These are phyloP conservation scores for Diplogasteroides magnus DNA, from an alignment of 1,140 invertebrate genomes.

Conservation along the genomic window DNA sequence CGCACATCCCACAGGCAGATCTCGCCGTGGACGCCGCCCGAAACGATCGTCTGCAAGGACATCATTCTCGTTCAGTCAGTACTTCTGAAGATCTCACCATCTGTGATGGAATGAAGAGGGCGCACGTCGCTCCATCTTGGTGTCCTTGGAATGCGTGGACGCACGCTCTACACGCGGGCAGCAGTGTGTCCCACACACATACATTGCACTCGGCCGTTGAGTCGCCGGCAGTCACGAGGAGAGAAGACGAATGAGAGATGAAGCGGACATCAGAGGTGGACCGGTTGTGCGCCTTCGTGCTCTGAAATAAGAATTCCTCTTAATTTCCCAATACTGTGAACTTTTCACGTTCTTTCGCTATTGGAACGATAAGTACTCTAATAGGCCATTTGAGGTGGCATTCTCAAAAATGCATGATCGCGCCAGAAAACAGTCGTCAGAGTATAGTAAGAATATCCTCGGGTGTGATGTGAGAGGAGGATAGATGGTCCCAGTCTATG, in stretches of 20 bases:
- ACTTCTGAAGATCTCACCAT: constrained; percentile 39
- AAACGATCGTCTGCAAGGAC: constrained; percentile 63
- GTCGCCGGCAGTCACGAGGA: constrained; percentile 92
- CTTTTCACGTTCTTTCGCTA: too few relatives aligned
- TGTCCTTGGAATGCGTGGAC: constrained; percentile 63
- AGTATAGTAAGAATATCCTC: neutral
- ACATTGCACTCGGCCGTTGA: constrained; percentile 94
- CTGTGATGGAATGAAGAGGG: constrained; percentile 43
- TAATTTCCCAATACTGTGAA: too few relatives aligned
- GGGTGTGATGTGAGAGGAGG: too few relatives aligned
- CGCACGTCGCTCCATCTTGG: constrained; percentile 47
- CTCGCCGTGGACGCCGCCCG: constrained; percentile 89
- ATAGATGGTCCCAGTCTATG: too few relatives aligned
- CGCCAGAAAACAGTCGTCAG: neutral
- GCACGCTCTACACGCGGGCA: constrained; percentile 86
- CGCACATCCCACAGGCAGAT: constrained; percentile 76
- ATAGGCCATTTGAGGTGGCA: too few relatives aligned
- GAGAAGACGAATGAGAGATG: constrained; percentile 82
- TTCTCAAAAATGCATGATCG: constrained; percentile 54
- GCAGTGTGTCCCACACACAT: constrained; percentile 94
- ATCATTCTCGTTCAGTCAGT: constrained; percentile 13
- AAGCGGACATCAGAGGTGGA: constrained; percentile 94
- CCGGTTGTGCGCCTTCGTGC: constrained; percentile 91
- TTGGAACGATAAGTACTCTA: too few relatives aligned
- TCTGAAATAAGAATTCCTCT: constrained; percentile 70